Evolutionary conservation across 2,797 vertebrate genomes (phyloP).

Genomic region (Pampus argenteus): DNA sequence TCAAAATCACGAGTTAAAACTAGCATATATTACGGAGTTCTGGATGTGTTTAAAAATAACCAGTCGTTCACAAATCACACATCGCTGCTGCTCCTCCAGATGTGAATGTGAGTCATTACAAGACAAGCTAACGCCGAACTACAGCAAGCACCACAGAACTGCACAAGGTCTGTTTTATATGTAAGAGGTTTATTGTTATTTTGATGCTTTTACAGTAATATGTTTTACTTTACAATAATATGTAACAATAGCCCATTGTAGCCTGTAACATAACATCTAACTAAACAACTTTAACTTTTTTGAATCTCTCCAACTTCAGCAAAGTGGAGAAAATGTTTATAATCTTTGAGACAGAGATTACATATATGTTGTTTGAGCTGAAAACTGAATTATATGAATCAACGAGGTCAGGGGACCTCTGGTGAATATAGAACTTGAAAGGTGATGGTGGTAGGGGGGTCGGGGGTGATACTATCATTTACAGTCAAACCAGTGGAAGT

Average conservation of each 20-base stretch:
- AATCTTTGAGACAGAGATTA: not conserved
- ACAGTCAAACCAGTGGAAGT: no score
- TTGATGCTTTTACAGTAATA: not conserved
- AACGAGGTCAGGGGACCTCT: no score
- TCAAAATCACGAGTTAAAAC: no score
- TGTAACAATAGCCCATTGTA: no score
- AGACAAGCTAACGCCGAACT: not conserved
- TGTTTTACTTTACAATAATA: no score
- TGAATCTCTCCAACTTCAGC: not conserved
- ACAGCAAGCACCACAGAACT: constrained; percentile 11
- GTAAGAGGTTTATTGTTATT: not conserved
- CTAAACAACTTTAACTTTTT: not conserved
- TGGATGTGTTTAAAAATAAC: constrained; percentile 5
- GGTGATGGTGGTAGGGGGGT: no score
- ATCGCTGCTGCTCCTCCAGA: constrained; percentile 34
- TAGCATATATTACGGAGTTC: not conserved
- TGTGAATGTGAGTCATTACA: constrained; percentile 20
- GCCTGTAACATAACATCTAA: not conserved
- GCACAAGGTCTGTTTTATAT: constrained; percentile 41
- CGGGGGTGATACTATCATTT: no score
- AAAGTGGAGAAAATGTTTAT: not conserved
- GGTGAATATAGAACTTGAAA: no score
- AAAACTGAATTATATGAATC: no score
- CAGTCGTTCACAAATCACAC: constrained; percentile 7
- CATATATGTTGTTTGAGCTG: no score